Conservation (phyloP, 2,888 invertebrate species). For the Drosophila peninsularis region DNA sequence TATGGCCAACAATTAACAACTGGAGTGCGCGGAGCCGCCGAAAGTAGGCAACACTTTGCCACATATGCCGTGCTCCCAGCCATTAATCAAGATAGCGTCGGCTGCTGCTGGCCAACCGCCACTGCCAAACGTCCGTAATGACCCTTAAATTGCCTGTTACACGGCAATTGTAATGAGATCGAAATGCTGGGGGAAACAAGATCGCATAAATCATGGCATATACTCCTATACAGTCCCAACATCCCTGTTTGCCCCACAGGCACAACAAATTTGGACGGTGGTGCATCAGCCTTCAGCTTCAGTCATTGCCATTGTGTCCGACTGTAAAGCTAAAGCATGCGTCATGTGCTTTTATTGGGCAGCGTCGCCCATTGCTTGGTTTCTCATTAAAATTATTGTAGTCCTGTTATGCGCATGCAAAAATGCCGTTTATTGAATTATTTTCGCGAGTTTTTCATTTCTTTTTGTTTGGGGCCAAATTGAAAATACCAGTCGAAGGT, state of each 20-base stretch:
- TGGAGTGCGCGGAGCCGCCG: constrained; percentile 38
- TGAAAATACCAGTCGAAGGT: constrained; percentile 46
- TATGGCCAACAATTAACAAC: constrained; percentile 74
- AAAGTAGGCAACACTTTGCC: constrained; percentile 66
- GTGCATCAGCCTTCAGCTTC: constrained; percentile 34
- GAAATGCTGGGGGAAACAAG: constrained; percentile 61
- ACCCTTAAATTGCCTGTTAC: constrained; percentile 56
- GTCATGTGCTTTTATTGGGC: constrained; percentile 36
- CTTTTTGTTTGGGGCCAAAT: constrained; percentile 26
- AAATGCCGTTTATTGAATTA: constrained; percentile 56
- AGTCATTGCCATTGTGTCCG: background rate
- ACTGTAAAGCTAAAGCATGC: constrained; percentile 34
- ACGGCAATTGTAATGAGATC: constrained; percentile 72
- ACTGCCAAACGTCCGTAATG: constrained; percentile 24
- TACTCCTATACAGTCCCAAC: constrained; percentile 21
- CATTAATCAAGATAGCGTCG: constrained; percentile 67
- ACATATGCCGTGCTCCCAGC: constrained; percentile 60
- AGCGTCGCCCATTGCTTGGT: constrained; percentile 37
- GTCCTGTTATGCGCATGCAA: constrained; percentile 19
- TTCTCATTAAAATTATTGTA: constrained; percentile 55
- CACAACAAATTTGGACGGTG: constrained; percentile 28
- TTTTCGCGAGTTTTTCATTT: constrained; percentile 24
- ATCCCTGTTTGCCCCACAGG: constrained; percentile 2
- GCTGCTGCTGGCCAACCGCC: constrained; percentile 28
- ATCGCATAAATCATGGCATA: constrained; percentile 60